Evolutionary conservation across 2,797 vertebrate species (phyloP).

Genomic region (Sphenopsis melanotis): DNA sequence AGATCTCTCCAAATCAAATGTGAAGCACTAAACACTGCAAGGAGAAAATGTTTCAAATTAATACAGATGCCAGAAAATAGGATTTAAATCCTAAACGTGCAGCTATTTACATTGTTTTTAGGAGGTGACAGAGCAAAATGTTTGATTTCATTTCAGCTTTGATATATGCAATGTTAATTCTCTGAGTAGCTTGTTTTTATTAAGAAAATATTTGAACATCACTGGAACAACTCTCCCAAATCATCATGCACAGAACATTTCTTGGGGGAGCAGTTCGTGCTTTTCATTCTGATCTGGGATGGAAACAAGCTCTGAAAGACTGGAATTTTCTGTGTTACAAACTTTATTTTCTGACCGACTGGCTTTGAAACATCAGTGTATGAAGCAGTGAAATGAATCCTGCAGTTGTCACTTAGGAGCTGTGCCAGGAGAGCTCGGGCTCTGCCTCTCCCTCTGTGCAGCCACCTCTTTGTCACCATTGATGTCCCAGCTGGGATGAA

Average conservation of each 20-base stretch:
- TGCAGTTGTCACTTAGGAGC: not conserved
- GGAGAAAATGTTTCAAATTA: not conserved
- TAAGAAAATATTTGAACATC: not conserved
- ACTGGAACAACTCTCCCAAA: not conserved
- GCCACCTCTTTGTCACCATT: accelerated
- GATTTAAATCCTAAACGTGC: not conserved
- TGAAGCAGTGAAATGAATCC: not conserved
- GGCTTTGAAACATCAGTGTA: not conserved
- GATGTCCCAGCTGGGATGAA: accelerated
- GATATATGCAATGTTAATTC: not conserved
- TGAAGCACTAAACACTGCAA: not conserved
- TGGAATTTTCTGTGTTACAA: not conserved
- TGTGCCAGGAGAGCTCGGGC: accelerated
- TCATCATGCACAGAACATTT: not conserved
- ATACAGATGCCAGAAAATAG: not conserved
- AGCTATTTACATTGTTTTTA: not conserved
- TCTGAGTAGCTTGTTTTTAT: not conserved
- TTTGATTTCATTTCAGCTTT: not conserved
- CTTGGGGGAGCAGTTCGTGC: not conserved
- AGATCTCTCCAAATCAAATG: not conserved
- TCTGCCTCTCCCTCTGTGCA: not conserved
- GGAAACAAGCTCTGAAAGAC: not conserved
- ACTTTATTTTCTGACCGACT: not conserved
- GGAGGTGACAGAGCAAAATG: not conserved
- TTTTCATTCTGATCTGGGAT: not conserved